Evolutionary conservation across 1,140 invertebrate species (phyloP).

Genomic region (Drosophila persimilis): DNA sequence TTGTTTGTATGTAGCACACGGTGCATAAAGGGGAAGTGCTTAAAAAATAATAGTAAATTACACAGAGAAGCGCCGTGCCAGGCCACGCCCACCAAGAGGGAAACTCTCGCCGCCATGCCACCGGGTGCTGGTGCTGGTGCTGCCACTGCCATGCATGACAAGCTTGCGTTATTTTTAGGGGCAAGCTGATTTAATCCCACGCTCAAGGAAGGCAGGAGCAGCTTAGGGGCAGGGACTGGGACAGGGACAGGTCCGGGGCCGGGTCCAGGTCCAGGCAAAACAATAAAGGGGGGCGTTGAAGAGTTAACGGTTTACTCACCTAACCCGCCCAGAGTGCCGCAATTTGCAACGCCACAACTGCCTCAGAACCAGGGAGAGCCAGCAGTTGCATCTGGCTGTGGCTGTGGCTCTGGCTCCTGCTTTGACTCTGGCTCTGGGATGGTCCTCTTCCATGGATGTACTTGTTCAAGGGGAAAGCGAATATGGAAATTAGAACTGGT

Average conservation of each 20-base stretch:
- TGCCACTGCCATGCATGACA: slow-evolving; percentile 62
- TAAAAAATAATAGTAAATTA: slow-evolving; percentile 80
- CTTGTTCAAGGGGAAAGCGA: background rate
- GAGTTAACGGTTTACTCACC: slow-evolving; percentile 57
- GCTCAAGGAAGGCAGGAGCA: slow-evolving; percentile 12
- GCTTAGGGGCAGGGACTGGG: background rate
- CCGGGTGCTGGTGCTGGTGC: background rate
- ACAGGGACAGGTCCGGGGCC: slow-evolving; percentile 1
- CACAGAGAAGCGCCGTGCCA: slow-evolving; percentile 55
- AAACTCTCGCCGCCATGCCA: background rate
- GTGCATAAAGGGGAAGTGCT: slow-evolving; percentile 73
- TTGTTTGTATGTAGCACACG: slow-evolving; percentile 44
- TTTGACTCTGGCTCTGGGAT: background rate
- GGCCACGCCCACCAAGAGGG: slow-evolving; percentile 14
- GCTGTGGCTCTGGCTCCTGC: slow-evolving; percentile 19
- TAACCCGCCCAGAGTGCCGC: slow-evolving; percentile 33
- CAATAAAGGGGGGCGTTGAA: slow-evolving; percentile 23
- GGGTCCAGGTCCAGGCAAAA: slow-evolving; percentile 23
- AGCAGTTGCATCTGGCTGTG: background rate
- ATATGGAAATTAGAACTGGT: slow-evolving; percentile 29
- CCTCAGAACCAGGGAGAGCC: slow-evolving; percentile 24
- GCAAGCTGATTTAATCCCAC: slow-evolving; percentile 71
- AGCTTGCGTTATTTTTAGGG: slow-evolving; percentile 74
- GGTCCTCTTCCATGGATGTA: background rate
- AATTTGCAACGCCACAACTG: slow-evolving; percentile 52